A percentile compares a stretch with the other conserved stretches of the same genome.
phyloP scores from a whole-genome alignment of 2,888 invertebrate genomes.

The Tetragonula carbonaria region DNA sequence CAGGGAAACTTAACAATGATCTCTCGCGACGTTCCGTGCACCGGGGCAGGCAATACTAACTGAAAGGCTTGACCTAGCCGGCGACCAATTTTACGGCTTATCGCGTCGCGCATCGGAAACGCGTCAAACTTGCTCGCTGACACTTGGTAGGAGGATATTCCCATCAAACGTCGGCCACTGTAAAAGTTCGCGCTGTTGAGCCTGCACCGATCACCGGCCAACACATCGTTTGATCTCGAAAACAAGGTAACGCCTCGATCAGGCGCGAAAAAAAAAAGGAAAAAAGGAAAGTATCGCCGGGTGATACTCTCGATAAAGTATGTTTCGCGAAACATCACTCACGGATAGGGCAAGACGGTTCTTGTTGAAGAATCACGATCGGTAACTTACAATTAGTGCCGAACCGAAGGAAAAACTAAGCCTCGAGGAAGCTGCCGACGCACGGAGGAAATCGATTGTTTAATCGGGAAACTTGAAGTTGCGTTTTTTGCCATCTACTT shows the following conservation, averaged over 20 bases:
- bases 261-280: neutral
- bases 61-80: neutral
- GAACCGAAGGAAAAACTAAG: neutral
- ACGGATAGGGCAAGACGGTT: neutral
- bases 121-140: conserved; percentile 40
- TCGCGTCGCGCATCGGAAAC: conserved; percentile 35
- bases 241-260: conserved; percentile 31
- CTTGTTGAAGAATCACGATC: neutral
- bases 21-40: neutral
- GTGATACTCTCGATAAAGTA: conserved; percentile 37
- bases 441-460: neutral
- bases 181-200: conserved; percentile 33
- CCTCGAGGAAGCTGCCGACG: neutral
- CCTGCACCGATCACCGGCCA: conserved; percentile 16
- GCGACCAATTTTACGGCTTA: conserved; percentile 42
- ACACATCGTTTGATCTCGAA: conserved; percentile 46
- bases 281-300: conserved; percentile 4
- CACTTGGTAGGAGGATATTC: conserved; percentile 50
- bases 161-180: conserved; percentile 37
- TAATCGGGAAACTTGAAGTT: neutral
- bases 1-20: neutral
- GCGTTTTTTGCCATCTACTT: neutral
- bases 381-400: neutral
- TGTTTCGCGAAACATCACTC: conserved; percentile 19
- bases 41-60: conserved; percentile 7